Conservation (phyloP, 2,888 invertebrate genomes). For the Trissolcus brochymenae region DNA sequence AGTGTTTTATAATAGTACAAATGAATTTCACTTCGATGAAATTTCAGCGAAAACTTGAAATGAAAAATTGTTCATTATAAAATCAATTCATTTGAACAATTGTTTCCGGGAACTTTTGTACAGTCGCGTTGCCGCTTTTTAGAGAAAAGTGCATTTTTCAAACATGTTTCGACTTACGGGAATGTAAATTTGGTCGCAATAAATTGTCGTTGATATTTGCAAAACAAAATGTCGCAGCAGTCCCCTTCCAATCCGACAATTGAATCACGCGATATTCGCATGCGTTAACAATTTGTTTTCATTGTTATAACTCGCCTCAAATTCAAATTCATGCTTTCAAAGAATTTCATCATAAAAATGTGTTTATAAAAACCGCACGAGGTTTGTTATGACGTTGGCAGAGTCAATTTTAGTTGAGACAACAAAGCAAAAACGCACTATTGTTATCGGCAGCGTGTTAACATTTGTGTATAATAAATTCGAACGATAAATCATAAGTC, state of each 20-base stretch:
- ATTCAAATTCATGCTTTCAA: constrained; percentile 27
- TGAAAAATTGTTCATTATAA: too few relatives aligned
- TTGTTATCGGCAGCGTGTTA: constrained; percentile 11
- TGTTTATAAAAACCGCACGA: constrained; percentile 4
- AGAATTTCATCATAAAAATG: constrained; percentile 27
- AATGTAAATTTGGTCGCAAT: constrained; percentile 1
- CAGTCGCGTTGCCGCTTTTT: not conserved
- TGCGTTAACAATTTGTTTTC: constrained; percentile 7
- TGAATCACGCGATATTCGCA: constrained; percentile 9
- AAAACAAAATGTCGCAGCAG: constrained; percentile 14
- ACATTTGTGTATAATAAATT: constrained; percentile 44
- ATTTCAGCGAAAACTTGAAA: too few relatives aligned
- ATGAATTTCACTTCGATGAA: too few relatives aligned
- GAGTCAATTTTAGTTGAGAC: constrained; percentile 24
- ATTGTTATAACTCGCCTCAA: constrained; percentile 4
- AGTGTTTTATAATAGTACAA: too few relatives aligned
- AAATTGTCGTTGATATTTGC: constrained; percentile 8
- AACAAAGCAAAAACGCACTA: constrained; percentile 14
- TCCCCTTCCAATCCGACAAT: constrained; percentile 11
- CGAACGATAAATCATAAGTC: constrained; percentile 45
- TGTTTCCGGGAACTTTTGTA: too few relatives aligned
- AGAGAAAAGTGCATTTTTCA: constrained; percentile 13
- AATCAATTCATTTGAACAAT: too few relatives aligned
- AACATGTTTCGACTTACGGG: not conserved
- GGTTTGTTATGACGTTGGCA: constrained; percentile 23